These are phyloP conservation scores for Alces alces DNA, from an alignment of 2,113 vertebrate species.

Conservation along the genomic window DNA sequence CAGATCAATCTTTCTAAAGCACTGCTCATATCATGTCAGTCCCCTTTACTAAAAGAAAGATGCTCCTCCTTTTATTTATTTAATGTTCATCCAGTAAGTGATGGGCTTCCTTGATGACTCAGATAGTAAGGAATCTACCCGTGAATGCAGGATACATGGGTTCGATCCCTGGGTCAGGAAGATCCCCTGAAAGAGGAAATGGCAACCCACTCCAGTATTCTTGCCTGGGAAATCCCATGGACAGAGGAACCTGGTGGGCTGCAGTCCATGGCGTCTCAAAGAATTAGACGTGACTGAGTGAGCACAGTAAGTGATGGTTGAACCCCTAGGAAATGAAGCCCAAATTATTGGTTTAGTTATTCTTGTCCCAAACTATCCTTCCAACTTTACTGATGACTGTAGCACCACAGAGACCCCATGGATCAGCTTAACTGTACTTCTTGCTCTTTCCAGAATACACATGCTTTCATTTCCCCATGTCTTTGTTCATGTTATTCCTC, in stretches of 20 bases:
- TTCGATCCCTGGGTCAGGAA: background rate
- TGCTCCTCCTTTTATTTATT: background rate
- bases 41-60: background rate
- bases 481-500: background rate
- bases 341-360: background rate
- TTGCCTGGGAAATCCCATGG: background rate
- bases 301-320: background rate
- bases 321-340: background rate
- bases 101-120: background rate
- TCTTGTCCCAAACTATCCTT: background rate
- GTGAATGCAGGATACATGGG: background rate
- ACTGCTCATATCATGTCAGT: background rate
- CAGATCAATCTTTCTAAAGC: background rate
- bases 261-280: background rate
- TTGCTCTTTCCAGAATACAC: background rate
- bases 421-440: background rate
- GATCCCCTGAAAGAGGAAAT: background rate
- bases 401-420: background rate
- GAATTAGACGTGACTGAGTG: background rate
- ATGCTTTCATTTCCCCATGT: background rate
- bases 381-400: background rate
- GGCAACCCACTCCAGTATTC: background rate
- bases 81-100: background rate
- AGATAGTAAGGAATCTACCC: background rate
- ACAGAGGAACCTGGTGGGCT: background rate